phyloP scores from a whole-genome alignment of 2,888 invertebrate genomes.

The Andrena trimmerana region DNA sequence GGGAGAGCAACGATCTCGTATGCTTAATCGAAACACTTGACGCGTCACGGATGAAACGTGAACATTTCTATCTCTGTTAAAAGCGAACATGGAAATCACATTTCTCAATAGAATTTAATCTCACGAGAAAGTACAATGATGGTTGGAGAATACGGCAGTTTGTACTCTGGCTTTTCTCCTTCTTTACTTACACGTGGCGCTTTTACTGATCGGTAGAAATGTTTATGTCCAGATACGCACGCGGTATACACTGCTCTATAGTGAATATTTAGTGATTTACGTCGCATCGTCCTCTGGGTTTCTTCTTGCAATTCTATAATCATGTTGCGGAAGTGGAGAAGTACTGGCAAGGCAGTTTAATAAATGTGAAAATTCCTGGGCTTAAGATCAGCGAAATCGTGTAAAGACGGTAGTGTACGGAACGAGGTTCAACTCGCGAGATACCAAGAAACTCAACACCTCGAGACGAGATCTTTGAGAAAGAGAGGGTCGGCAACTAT shows the following conservation, averaged over 20 bases:
- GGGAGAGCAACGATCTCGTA: constrained; percentile 19
- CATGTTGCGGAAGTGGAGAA: not conserved
- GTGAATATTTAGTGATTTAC: no score
- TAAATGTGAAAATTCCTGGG: constrained; percentile 7
- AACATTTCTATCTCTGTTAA: constrained; percentile 10
- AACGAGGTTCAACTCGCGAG: constrained; percentile 47
- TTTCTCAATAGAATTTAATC: not conserved
- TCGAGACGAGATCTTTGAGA: constrained; percentile 59
- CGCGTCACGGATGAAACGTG: constrained; percentile 5
- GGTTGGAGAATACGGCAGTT: no score
- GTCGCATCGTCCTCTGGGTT: not conserved
- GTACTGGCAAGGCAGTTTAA: not conserved
- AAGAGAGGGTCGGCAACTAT: constrained; percentile 59
- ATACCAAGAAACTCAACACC: constrained; percentile 70
- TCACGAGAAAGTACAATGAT: not conserved
- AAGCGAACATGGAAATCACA: not conserved
- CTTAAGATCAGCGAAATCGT: constrained; percentile 9
- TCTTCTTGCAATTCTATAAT: not conserved
- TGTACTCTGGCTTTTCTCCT: no score
- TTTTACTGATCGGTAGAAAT: no score
- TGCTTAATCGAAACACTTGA: constrained; percentile 1
- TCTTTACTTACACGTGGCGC: no score
- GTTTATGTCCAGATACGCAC: no score
- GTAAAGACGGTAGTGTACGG: constrained; percentile 38
- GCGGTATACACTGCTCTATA: no score